phyloP scores from a whole-genome alignment of 1,140 invertebrate genomes.

The Saxidomus purpurata region DNA sequence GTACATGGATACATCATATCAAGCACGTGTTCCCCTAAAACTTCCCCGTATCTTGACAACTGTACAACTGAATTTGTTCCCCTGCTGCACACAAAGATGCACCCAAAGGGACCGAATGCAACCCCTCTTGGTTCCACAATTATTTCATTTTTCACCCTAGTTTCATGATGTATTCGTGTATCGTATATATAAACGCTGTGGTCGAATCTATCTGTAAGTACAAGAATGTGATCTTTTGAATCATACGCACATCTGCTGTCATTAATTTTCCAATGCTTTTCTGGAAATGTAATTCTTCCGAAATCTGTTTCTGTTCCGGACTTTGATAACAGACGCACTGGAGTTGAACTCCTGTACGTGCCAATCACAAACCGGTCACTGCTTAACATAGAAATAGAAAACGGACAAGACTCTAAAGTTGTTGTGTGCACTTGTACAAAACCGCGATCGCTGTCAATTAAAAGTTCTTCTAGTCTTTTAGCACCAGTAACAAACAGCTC shows the following conservation, averaged over 20 bases:
- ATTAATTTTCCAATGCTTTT: conserved; percentile 41
- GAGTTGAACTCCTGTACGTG: background rate
- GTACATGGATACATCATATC: conserved; percentile 21
- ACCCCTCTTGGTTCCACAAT: conserved; percentile 6
- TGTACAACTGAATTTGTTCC: conserved; percentile 14
- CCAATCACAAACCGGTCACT: background rate
- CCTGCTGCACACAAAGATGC: conserved; percentile 29
- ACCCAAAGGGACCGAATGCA: background rate
- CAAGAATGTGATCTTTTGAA: background rate
- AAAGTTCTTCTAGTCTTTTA: conserved; percentile 3
- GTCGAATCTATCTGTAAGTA: background rate
- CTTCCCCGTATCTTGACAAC: conserved; percentile 9
- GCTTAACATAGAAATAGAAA: background rate
- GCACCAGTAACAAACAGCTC: conserved; percentile 3
- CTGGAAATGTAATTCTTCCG: background rate
- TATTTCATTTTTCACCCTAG: background rate
- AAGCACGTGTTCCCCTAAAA: background rate
- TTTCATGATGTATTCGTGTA: background rate
- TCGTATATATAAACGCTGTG: conserved; percentile 32
- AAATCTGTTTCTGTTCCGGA: background rate
- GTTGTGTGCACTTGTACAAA: background rate
- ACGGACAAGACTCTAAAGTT: background rate
- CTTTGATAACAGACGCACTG: background rate
- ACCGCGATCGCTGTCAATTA: background rate
- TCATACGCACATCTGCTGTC: conserved; percentile 23